Evolutionary conservation across 92 coral and sea anemone genomes (phyloP).

Genomic region (Chrysogorgia sp.): DNA sequence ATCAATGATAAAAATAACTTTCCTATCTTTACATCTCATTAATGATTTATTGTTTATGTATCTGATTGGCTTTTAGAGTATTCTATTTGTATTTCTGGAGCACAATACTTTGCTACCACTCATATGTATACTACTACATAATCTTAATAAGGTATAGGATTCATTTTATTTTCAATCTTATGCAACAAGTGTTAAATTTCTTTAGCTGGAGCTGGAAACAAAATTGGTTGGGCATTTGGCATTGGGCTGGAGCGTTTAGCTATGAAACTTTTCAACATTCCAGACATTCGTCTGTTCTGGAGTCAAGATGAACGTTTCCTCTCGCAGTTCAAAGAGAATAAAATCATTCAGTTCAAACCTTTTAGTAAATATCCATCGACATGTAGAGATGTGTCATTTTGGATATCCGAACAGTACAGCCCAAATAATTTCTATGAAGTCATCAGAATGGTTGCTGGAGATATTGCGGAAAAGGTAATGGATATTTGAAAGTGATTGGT

Average conservation of each 20-base stretch:
- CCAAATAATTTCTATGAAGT: slow-evolving; percentile 87
- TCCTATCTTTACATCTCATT: too few species aligned
- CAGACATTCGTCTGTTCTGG: slow-evolving; percentile 97
- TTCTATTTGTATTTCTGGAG: too few species aligned
- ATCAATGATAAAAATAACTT: too few species aligned
- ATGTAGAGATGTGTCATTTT: slow-evolving; percentile 85
- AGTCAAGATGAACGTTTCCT: slow-evolving; percentile 84
- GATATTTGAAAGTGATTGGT: too few species aligned
- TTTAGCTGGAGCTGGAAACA: slow-evolving; percentile 86
- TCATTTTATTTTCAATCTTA: too few species aligned
- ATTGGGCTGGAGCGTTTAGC: slow-evolving; percentile 96
- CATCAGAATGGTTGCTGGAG: slow-evolving; percentile 90
- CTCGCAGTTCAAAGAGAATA: slow-evolving; percentile 71
- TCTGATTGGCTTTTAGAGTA: too few species aligned
- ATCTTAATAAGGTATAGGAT: too few species aligned
- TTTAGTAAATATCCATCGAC: slow-evolving; percentile 97
- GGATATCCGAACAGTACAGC: slow-evolving; percentile 79
- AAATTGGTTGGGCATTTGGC: slow-evolving; percentile 98
- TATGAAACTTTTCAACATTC: slow-evolving; percentile 90
- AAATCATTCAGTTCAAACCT: slow-evolving; percentile 80
- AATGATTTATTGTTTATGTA: too few species aligned
- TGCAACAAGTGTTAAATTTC: too few species aligned
- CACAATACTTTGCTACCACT: too few species aligned
- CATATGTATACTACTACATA: not conserved
- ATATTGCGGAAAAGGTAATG: slow-evolving; percentile 88